Evolutionary conservation across 2,888 invertebrate species (phyloP), one percentile per base, ranked within the genome.

Genomic region (Kryphioiulus occultus): DNA sequence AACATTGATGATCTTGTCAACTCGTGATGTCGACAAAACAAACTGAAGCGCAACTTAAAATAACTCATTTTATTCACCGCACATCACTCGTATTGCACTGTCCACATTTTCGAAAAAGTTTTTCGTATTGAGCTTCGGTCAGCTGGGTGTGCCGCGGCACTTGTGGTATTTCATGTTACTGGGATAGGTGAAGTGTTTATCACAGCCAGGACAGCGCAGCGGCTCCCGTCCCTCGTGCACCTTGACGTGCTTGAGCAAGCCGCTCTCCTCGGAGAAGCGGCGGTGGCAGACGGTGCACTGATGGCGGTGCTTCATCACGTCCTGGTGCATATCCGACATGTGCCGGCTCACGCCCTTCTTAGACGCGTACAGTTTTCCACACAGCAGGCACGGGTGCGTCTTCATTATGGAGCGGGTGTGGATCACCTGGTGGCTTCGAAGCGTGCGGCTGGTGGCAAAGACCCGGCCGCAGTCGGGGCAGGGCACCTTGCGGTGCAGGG

Each of bases 111-210:
- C 59, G 12, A 68, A n/a, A n/a, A 22, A 22, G 22, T 10, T 15
- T 30, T 30, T 78, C 26, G 3, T 15, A 0, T 15, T 12, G 10
- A 30, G 68, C 68, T 10, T 30, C 30, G 26, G 78, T 78, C 78
- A 78, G 78, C 78, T 78, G 26, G 78, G 30, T 30, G 15, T 78
- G 30, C 78, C 78, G 0, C 30, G 78, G 78, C 78, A 78, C 78
- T 78, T 78, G 78, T 78, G 78, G 78, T 78, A 78, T 26, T 78
- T 78, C 78, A 78, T 78, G 30, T 78, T 78, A 15, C 78, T 78
- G 30, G 78, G 78, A 15, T 78, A 78, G 30, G 78, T 78, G 30
- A 78, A 78, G 78, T 30, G 78, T 78, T 78, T 78, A 10, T 78
- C 78, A 15, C 78, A 78, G 12, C 78, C 78, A 3, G 78, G 78